phyloP scores from a whole-genome alignment of 2,797 vertebrate species.

The Platyrinchus mystaceus region DNA sequence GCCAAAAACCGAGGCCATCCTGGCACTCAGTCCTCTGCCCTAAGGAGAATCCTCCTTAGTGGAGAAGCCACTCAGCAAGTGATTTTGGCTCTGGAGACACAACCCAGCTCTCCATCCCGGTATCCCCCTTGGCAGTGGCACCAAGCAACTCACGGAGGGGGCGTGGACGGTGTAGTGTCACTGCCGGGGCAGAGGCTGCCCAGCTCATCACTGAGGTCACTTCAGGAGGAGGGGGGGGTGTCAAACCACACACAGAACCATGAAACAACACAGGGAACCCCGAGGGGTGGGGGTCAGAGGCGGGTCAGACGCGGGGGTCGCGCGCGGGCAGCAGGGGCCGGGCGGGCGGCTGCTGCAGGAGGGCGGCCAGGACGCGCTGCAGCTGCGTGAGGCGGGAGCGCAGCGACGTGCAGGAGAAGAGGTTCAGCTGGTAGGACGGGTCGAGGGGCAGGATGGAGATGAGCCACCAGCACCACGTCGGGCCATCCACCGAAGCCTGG shows the following conservation, averaged over 20 bases:
- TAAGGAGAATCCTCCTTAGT: not conserved
- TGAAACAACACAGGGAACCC: not conserved
- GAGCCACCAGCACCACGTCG: slow-evolving; percentile 93
- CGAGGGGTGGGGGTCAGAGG: not conserved
- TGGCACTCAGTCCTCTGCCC: not conserved
- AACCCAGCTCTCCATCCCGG: not conserved
- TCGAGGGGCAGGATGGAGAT: slow-evolving; percentile 88
- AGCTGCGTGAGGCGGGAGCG: slow-evolving; percentile 84
- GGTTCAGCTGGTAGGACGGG: slow-evolving; percentile 83
- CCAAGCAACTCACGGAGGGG: not conserved
- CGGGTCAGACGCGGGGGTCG: not conserved
- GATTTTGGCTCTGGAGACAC: not conserved
- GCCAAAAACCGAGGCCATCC: not conserved
- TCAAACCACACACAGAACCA: not conserved
- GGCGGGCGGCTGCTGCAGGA: slow-evolving; percentile 79
- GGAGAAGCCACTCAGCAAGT: not conserved
- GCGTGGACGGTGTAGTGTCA: not conserved
- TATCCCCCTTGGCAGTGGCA: not conserved
- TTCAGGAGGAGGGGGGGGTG: too few species aligned
- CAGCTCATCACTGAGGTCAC: not conserved
- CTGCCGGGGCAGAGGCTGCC: not conserved
- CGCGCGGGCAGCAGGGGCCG: not conserved
- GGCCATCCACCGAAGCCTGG: slow-evolving; percentile 84
- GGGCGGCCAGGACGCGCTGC: slow-evolving; percentile 81
- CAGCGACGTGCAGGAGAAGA: slow-evolving; percentile 85